Conservation (phyloP, 2,888 invertebrate species). For the Esperia sulphurella region DNA sequence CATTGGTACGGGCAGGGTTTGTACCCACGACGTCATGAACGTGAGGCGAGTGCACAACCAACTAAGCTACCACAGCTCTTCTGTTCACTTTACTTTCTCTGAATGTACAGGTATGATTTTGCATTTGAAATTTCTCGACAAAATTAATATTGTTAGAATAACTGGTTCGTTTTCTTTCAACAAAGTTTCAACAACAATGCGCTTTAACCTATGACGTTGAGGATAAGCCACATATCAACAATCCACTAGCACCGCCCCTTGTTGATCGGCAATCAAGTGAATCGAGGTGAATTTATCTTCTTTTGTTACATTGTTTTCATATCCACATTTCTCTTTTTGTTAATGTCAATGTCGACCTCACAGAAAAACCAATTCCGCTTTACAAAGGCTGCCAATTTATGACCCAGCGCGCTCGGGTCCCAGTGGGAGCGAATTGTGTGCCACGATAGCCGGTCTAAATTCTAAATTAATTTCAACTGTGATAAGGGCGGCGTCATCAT, state of each 20-base stretch:
- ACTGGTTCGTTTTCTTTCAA: too few species aligned
- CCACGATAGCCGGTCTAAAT: slow-evolving; percentile 13
- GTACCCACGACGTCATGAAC: too few species aligned
- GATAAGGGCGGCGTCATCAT: not conserved
- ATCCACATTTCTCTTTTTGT: slow-evolving; percentile 28
- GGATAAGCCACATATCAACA: not conserved
- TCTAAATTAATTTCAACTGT: slow-evolving; percentile 15
- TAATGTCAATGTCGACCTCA: slow-evolving; percentile 38
- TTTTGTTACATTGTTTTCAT: slow-evolving; percentile 20
- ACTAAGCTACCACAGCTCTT: too few species aligned
- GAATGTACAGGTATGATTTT: too few species aligned
- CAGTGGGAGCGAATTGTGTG: slow-evolving; percentile 19
- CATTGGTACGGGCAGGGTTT: too few species aligned
- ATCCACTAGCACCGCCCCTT: not conserved
- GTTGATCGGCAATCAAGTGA: slow-evolving; percentile 1
- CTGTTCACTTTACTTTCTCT: too few species aligned
- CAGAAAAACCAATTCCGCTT: slow-evolving; percentile 60
- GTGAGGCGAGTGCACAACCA: too few species aligned
- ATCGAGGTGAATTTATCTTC: slow-evolving; percentile 2
- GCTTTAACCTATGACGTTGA: too few species aligned
- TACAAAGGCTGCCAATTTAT: slow-evolving; percentile 64
- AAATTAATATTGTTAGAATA: too few species aligned
- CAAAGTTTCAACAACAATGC: too few species aligned
- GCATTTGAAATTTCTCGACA: too few species aligned
- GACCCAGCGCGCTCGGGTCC: slow-evolving; percentile 41